Evolutionary conservation across 2,888 invertebrate species (phyloP), one percentile per base, ranked within the genome.

Genomic region (Melanotus villosus): DNA sequence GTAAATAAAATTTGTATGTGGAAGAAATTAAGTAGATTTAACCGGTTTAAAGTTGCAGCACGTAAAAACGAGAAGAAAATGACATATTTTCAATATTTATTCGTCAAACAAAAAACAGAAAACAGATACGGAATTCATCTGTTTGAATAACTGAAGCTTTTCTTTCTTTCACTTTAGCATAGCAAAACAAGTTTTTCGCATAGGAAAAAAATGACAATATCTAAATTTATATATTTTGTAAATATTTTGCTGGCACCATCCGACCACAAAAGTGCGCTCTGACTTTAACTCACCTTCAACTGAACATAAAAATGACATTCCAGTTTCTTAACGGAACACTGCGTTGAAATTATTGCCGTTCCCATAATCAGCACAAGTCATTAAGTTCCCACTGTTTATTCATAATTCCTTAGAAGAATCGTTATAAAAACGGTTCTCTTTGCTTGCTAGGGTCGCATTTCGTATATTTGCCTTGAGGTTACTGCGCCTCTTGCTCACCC

Each of bases 311-410:
- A 80, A 80, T 78, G 81, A 79, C 81, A 81, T 78, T 81, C 80
- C 80, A 78, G 77, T 80, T 79, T 79, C 79, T 80, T 81, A 82
- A 81, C 81, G 82, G 81, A 82, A 82, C 82, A 79, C 79, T 80
- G 81, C 79, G 74, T 76, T 77, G 78, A 78, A 81, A 81, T 82
- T 82, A 82, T 82, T 80, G 81, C 81, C 82, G 79, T 82, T 82
- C 80, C 80, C 81, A 83, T 82, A 83, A 83, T 83, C 83, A 83
- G 81, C 82, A 82, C 82, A 83, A 83, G 82, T 82, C 83, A 83
- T 83, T 83, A 83, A 82, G 81, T 82, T 82, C 81, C 81, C 82
- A 82, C 82, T 83, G 83, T 83, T 83, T 83, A 83, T 83, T 82
- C 82, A 83, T 83, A 83, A 81, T 83, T 82, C 80, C 78, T 76